Percentiles rank a stretch among this genome's conserved stretches.
Evolutionary conservation across 2,797 vertebrate genomes (phyloP).

Genomic region (Aeoliscus strigatus): DNA sequence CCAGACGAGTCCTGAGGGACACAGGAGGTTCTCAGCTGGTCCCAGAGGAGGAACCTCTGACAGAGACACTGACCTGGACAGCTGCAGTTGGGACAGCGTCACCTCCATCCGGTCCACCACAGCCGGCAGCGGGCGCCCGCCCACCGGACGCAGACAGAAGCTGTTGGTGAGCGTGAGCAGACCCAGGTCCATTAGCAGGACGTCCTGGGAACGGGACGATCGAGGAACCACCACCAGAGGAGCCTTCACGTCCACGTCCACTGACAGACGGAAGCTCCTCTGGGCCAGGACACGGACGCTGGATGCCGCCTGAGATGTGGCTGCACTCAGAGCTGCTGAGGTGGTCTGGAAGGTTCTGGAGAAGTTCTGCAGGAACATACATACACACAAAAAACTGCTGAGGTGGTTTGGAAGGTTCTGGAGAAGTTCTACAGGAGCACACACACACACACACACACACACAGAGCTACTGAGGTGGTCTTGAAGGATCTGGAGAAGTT

Average conservation of each 20-base stretch:
- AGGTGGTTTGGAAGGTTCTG: slow-evolving; percentile 78
- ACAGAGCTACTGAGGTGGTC: slow-evolving; percentile 81
- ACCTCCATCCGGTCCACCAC: slow-evolving; percentile 86
- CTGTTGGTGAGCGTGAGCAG: slow-evolving; percentile 83
- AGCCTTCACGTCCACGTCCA: slow-evolving; percentile 86
- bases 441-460: background rate
- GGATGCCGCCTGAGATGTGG: slow-evolving; percentile 88
- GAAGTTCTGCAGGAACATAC: slow-evolving; percentile 44
- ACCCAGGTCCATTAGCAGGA: slow-evolving; percentile 87
- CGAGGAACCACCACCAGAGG: slow-evolving; percentile 90
- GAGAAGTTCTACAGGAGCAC: slow-evolving; percentile 46
- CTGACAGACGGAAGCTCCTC: slow-evolving; percentile 85
- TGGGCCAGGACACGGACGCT: slow-evolving; percentile 88
- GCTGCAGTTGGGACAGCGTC: slow-evolving; percentile 84
- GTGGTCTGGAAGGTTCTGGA: slow-evolving; percentile 75
- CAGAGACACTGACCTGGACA: slow-evolving; percentile 78
- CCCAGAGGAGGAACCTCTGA: too few species aligned
- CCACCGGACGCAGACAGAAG: slow-evolving; percentile 57
- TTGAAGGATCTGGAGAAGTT: slow-evolving; percentile 71
- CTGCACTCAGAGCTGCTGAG: slow-evolving; percentile 83
- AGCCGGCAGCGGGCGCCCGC: slow-evolving; percentile 77
- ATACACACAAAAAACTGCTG: slow-evolving; percentile 71
- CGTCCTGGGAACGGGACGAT: slow-evolving; percentile 82
- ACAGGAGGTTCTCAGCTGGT: too few species aligned
- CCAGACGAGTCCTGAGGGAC: slow-evolving; percentile 48